phyloP scores from a whole-genome alignment of 2,888 invertebrate species.

The Trichogramma evanescens region DNA sequence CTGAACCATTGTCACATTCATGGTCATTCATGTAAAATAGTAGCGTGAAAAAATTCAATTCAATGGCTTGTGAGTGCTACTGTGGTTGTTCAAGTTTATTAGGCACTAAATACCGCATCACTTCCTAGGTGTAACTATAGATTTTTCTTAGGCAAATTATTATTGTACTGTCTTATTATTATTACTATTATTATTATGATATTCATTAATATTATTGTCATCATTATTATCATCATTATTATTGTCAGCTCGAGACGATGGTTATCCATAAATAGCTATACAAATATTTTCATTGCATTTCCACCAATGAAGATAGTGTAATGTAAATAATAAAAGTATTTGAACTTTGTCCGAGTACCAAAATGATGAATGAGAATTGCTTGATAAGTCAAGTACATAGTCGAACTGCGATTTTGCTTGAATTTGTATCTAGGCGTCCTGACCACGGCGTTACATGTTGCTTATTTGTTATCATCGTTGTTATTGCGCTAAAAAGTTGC shows the following conservation, averaged over 20 bases:
- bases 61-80: constrained; percentile 28
- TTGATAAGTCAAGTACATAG: constrained; percentile 38
- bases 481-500: constrained; percentile 23
- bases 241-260: constrained; percentile 6
- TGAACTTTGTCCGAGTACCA: constrained; percentile 36
- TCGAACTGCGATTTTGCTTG: constrained; percentile 22
- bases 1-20: no score
- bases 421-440: constrained; percentile 15
- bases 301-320: no score
- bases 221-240: constrained; percentile 30
- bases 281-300: no score
- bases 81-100: constrained; percentile 39
- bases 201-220: constrained; percentile 35
- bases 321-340: constrained; percentile 38
- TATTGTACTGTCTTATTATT: constrained; percentile 33
- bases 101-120: constrained; percentile 42
- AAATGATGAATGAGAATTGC: constrained; percentile 43
- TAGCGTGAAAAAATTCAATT: constrained; percentile 9
- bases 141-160: constrained; percentile 38
- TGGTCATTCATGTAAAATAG: not conserved
- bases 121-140: constrained; percentile 40
- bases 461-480: constrained; percentile 35
- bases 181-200: constrained; percentile 30
- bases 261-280: no score
- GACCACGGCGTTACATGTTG: constrained; percentile 30